These are phyloP conservation scores for Rhinogobio ventralis DNA, from an alignment of 2,797 vertebrate species.

Conservation along the genomic window DNA sequence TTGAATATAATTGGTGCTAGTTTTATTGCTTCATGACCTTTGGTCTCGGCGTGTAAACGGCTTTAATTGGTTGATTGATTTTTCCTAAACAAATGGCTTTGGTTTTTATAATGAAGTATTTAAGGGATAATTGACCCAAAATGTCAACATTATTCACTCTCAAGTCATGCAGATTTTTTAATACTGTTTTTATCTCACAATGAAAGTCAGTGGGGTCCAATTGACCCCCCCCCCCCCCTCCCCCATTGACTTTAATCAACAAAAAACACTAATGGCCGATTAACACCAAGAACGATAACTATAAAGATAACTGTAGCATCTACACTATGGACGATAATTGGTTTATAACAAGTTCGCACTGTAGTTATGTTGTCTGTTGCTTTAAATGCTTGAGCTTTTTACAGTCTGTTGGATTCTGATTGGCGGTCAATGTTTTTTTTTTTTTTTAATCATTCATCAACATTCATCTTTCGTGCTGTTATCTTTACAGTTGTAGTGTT, in stretches of 20 bases:
- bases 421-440: not conserved
- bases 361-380: not conserved
- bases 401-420: not conserved
- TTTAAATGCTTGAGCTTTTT: not conserved
- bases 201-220: not conserved
- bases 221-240: not conserved
- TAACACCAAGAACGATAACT: not conserved
- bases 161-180: not conserved
- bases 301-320: not conserved
- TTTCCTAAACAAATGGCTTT: conserved; percentile 13
- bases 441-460: not conserved
- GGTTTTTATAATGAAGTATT: not conserved
- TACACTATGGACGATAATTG: not conserved
- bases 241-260: too few species aligned
- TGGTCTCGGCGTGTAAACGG: not conserved
- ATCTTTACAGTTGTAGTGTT: not conserved
- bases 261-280: not conserved
- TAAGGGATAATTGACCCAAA: not conserved
- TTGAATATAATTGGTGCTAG: conserved; percentile 6
- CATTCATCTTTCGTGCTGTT: not conserved
- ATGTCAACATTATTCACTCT: conserved; percentile 14
- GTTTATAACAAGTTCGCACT: not conserved
- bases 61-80: conserved; percentile 2
- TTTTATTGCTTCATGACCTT: conserved; percentile 2
- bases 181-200: not conserved